phyloP scores from a whole-genome alignment of 2,888 invertebrate genomes.

The Sylvicola cinctus region DNA sequence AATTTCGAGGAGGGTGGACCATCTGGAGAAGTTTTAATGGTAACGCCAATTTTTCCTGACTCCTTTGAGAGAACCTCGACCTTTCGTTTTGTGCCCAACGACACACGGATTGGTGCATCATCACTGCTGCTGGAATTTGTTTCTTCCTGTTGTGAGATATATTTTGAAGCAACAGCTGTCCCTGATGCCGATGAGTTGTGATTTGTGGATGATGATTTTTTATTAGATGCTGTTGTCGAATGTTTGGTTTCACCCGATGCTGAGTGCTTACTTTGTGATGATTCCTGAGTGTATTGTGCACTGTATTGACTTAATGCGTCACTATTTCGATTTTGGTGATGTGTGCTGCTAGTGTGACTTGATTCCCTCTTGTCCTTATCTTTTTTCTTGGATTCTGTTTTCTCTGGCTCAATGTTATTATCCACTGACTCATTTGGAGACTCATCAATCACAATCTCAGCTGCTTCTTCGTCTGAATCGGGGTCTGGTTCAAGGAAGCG shows the following conservation, averaged over 20 bases:
- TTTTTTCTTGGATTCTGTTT: conserved; percentile 1
- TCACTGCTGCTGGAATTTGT: conserved; percentile 40
- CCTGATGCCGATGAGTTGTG: conserved; percentile 9
- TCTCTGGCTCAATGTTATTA: conserved; percentile 11
- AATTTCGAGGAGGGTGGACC: conserved; percentile 16
- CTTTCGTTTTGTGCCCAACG: conserved; percentile 59
- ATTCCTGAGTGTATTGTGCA: not conserved
- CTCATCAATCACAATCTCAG: conserved; percentile 14
- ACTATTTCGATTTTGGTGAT: no score
- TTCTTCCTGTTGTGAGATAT: conserved; percentile 16
- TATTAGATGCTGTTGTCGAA: not conserved
- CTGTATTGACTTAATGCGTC: not conserved
- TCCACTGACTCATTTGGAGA: conserved; percentile 16
- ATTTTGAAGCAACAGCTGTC: conserved; percentile 6
- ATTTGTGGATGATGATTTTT: not conserved
- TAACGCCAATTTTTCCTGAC: conserved; percentile 78
- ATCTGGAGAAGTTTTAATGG: conserved; percentile 50
- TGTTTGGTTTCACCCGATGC: not conserved
- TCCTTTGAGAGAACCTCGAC: conserved; percentile 71
- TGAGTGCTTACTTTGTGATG: not conserved
- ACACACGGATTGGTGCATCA: conserved; percentile 30
- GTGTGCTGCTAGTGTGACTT: not conserved
- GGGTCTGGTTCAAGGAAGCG: conserved; percentile 25
- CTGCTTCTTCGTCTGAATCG: conserved; percentile 22
- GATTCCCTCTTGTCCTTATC: conserved; percentile 4